Percentiles rank a stretch among this genome's conserved stretches.
These are phyloP conservation scores for Drosophila nasuta DNA, from an alignment of 1,140 invertebrate species.

Conservation along the genomic window DNA sequence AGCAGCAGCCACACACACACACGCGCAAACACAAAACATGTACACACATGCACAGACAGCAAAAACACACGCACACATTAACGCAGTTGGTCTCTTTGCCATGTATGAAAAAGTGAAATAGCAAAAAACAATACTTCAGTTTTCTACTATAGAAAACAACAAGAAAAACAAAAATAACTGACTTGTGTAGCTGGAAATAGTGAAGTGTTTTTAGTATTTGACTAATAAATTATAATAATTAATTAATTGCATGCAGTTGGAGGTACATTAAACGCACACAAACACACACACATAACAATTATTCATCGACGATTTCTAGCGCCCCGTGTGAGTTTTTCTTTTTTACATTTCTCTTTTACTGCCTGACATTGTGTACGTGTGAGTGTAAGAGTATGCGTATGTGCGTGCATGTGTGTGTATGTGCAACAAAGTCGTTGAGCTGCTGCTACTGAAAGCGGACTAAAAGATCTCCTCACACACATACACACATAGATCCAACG, in stretches of 20 bases:
- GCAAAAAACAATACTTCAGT: conserved; percentile 51
- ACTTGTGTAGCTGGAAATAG: not conserved
- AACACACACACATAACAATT: conserved; percentile 17
- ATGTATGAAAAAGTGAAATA: conserved; percentile 78
- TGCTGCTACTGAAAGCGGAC: conserved; percentile 41
- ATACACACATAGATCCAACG: conserved; percentile 11
- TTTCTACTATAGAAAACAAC: conserved; percentile 37
- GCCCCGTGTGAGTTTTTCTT: conserved; percentile 54
- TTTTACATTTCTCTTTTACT: conserved; percentile 42
- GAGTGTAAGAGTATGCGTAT: not conserved
- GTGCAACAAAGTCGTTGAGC: conserved; percentile 43
- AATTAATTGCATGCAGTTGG: conserved; percentile 19
- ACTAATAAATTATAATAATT: conserved; percentile 1
- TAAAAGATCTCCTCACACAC: conserved; percentile 25
- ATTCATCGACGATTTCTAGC: conserved; percentile 49
- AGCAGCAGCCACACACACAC: conserved; percentile 35
- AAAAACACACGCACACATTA: conserved; percentile 42
- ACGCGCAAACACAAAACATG: not conserved
- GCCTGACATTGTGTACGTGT: conserved; percentile 11
- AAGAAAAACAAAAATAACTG: conserved; percentile 18
- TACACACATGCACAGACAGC: conserved; percentile 34
- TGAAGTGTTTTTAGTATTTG: not conserved
- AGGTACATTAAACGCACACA: conserved; percentile 7
- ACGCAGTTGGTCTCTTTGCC: conserved; percentile 48
- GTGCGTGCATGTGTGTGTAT: not conserved